These are phyloP conservation scores for Pimpla rufipes DNA, from an alignment of 2,888 invertebrate genomes.

Conservation along the genomic window DNA sequence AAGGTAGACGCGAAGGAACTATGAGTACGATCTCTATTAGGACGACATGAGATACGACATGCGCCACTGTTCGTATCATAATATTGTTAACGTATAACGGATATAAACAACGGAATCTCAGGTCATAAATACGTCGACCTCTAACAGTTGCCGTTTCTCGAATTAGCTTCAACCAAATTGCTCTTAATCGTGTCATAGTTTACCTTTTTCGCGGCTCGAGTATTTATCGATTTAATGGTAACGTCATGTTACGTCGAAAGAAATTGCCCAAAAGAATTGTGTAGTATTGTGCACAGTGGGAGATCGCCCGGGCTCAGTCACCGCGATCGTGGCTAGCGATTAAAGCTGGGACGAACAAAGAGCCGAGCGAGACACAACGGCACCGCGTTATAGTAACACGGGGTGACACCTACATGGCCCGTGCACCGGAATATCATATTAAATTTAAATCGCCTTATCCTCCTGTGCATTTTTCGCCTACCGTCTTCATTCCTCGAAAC, in stretches of 20 bases:
- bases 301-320: constrained; percentile 1
- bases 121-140: background rate
- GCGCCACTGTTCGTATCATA: background rate
- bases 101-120: background rate
- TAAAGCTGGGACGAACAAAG: constrained; percentile 43
- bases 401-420: constrained; percentile 64
- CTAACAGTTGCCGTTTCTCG: background rate
- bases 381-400: constrained; percentile 59
- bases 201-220: background rate
- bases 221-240: constrained; percentile 24
- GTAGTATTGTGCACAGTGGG: constrained; percentile 22
- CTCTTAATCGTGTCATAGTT: background rate
- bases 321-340: constrained; percentile 13
- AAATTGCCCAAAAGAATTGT: constrained; percentile 41
- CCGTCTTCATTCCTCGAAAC: constrained; percentile 17
- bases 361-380: constrained; percentile 26
- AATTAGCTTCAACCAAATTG: constrained; percentile 14
- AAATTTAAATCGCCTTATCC: constrained; percentile 53
- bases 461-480: constrained; percentile 18
- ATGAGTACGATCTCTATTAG: background rate
- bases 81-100: background rate
- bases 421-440: constrained; percentile 52
- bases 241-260: constrained; percentile 9
- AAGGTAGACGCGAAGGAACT: background rate
- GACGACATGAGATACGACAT: background rate